Evolutionary conservation across 2,113 vertebrate genomes (phyloP).

Genomic region (Hucho hucho): DNA sequence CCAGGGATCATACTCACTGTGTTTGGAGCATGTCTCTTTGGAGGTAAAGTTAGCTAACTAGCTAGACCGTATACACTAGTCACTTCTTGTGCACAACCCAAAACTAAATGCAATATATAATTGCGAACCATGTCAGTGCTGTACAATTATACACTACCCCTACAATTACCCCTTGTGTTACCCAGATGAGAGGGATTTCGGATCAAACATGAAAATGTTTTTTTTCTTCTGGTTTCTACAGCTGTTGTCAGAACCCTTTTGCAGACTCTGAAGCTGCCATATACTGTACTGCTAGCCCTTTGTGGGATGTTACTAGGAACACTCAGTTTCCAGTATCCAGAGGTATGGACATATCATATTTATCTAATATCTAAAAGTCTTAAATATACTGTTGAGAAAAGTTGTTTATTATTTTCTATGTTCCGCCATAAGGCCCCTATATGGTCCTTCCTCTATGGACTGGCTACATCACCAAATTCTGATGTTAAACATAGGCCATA

Average conservation of each 20-base stretch:
- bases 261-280: constrained; percentile 34
- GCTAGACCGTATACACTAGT: not conserved
- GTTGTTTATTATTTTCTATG: not conserved
- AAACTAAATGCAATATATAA: too few relatives aligned
- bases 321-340: constrained; percentile 13
- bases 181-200: too few relatives aligned
- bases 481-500: too few relatives aligned
- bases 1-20: constrained; percentile 29
- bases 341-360: constrained; percentile 9
- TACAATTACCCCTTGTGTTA: not conserved
- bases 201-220: too few relatives aligned
- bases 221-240: constrained; percentile 10
- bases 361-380: not conserved
- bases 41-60: constrained; percentile 25
- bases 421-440: not conserved
- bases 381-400: not conserved
- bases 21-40: constrained; percentile 21
- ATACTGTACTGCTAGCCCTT: constrained; percentile 36
- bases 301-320: constrained; percentile 34
- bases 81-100: too few relatives aligned
- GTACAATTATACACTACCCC: not conserved
- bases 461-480: too few relatives aligned
- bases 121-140: too few relatives aligned
- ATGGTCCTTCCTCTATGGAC: too few relatives aligned
- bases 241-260: constrained; percentile 40